These are phyloP conservation scores for Mus spretus DNA, from an alignment of 2,797 vertebrate species.

Conservation along the genomic window DNA sequence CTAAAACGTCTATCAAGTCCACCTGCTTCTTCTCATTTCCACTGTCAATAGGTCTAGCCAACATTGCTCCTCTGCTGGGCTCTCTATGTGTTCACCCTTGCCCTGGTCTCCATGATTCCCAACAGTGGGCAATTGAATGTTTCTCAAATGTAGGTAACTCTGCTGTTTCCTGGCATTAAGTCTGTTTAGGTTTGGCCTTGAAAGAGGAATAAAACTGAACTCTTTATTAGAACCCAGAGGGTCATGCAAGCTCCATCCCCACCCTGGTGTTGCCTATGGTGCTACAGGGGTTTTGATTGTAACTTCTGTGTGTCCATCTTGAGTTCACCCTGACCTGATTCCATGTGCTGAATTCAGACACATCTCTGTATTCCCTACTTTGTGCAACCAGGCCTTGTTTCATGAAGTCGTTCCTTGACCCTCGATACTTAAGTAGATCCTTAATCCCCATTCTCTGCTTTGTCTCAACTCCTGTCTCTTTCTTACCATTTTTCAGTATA, in stretches of 20 bases:
- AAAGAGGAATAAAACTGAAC: not conserved
- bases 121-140: not conserved
- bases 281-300: accelerated
- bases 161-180: not conserved
- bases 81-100: not conserved
- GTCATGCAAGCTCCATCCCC: not conserved
- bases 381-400: not conserved
- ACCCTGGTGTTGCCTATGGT: not conserved
- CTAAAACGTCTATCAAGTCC: too few species aligned
- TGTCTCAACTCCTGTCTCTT: not conserved
- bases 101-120: not conserved
- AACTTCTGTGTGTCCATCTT: not conserved
- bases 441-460: not conserved
- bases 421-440: not conserved
- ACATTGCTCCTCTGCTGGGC: accelerated
- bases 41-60: accelerated
- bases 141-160: not conserved
- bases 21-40: not conserved
- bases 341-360: accelerated
- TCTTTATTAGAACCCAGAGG: not conserved
- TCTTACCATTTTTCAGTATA: not conserved
- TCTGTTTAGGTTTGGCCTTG: not conserved
- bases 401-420: not conserved
- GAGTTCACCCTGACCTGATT: not conserved
- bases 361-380: not conserved